Base-by-base conservation (phyloP, 2,888 invertebrate genomes). In the Tethea ocularis region DNA sequence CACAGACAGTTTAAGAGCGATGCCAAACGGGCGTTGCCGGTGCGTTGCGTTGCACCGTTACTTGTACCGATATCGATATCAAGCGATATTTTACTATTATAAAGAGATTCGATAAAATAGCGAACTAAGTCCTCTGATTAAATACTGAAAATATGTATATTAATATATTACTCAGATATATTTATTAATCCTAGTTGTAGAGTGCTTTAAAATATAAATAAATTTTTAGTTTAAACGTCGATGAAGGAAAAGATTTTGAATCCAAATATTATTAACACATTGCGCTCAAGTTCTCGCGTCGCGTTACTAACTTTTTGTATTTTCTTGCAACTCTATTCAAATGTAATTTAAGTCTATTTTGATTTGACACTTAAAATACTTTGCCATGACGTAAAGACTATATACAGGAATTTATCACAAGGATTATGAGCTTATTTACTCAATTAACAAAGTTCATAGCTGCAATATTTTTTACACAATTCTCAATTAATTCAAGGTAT, bases 71-170 rank as follows among this genome's bases (percentile, higher is more conserved):
- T 46, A 46, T 13, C 20, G 17, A 17, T 7, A 46, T 46, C 8
- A 46, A 46, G 20, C 6, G 3, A 38, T n/a, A n/a, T 38, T 38
- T 38, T 15, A 5, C 38, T n/a, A 38, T 20, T 46, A 46, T 20
- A 46, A 2, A 46, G 41, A 46, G 20, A 46, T 46, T 46, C 46
- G 20, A 46, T 17, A 6, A 41, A 41, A 41, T 46, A 41, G 41
- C 41, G 10, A 20, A 20, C 17, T 13, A 33, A 33, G 13, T 33
- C 10, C 29, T 5, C 26, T 29, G 13, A 41, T 20, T n/a, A 46
- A 46, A 46, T 20, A 46, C 46, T 46, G 20, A 46, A 46, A 46
- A 46, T 46, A 46, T 46, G n/a, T n/a, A n/a, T n/a, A n/a, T n/a
- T n/a, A 46, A 10, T 8, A 46, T 46, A 20, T 10, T 46, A 46